Conservation (phyloP, 2,797 vertebrate species). For the Megalops cyprinoides region DNA sequence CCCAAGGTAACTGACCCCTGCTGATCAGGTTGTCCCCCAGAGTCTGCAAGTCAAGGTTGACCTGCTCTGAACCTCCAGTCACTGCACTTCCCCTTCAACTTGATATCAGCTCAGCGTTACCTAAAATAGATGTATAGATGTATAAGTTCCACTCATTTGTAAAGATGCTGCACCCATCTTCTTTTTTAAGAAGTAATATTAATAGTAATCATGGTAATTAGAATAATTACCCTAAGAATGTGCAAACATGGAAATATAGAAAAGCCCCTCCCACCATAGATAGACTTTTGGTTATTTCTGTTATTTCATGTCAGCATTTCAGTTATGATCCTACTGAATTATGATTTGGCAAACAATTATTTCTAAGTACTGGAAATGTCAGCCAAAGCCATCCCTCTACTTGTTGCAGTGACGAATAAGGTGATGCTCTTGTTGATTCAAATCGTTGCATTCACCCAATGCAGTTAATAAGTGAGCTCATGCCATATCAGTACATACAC, state of each 20-base stretch:
- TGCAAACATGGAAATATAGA: no score
- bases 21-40: neutral
- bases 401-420: neutral
- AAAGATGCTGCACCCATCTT: no score
- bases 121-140: no score
- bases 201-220: no score
- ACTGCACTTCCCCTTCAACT: neutral
- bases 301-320: no score
- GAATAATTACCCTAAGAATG: no score
- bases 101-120: neutral
- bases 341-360: no score
- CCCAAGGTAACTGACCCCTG: slow-evolving; percentile 74
- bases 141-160: no score
- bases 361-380: neutral
- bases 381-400: neutral
- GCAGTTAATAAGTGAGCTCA: neutral
- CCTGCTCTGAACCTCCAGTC: neutral
- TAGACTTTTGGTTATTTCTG: no score
- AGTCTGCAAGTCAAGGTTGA: neutral
- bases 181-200: no score
- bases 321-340: no score
- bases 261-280: no score
- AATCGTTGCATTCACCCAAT: neutral
- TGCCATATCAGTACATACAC: neutral
- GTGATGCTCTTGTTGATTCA: neutral